Evolutionary conservation across 2,888 invertebrate species (phyloP).

Genomic region (Ormyrus nitidulus): DNA sequence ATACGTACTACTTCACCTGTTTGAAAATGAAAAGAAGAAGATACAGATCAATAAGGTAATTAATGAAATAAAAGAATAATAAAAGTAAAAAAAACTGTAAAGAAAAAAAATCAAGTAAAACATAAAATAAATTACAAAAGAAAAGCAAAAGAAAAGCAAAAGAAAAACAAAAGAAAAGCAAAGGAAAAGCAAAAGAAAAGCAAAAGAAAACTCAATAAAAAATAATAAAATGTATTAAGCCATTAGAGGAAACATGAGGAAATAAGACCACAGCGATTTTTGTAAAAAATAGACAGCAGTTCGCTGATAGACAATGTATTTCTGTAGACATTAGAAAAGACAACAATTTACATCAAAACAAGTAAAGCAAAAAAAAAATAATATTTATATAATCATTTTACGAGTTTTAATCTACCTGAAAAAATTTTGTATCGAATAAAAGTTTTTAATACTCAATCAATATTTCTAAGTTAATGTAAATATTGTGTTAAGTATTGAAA

Average conservation of each 20-base stretch:
- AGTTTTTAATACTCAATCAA: constrained; percentile 28
- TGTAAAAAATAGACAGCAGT: constrained; percentile 43
- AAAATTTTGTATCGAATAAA: constrained; percentile 18
- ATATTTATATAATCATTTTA: constrained; percentile 23
- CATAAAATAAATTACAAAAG: no score
- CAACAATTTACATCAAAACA: constrained; percentile 44
- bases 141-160: not conserved
- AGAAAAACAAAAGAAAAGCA: constrained; percentile 6
- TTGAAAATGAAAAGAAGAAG: not conserved
- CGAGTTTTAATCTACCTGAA: constrained; percentile 34
- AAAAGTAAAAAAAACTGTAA: no score
- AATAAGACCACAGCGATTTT: constrained; percentile 4
- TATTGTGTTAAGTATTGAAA: constrained; percentile 13
- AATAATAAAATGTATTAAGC: constrained; percentile 6
- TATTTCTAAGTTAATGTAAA: constrained; percentile 10
- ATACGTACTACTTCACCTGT: no score
- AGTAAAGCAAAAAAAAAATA: constrained; percentile 44
- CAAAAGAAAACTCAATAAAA: constrained; percentile 1
- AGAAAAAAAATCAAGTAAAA: not conserved
- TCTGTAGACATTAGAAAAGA: constrained; percentile 27
- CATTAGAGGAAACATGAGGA: constrained; percentile 18
- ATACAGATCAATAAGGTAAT: not conserved
- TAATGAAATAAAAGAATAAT: no score
- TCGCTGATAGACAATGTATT: constrained; percentile 50
- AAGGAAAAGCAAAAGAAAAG: not conserved